A percentile compares a stretch with the other conserved stretches of the same genome.
These are phyloP conservation scores for Drosophila mayri DNA, from an alignment of 1,140 invertebrate genomes.

Conservation along the genomic window DNA sequence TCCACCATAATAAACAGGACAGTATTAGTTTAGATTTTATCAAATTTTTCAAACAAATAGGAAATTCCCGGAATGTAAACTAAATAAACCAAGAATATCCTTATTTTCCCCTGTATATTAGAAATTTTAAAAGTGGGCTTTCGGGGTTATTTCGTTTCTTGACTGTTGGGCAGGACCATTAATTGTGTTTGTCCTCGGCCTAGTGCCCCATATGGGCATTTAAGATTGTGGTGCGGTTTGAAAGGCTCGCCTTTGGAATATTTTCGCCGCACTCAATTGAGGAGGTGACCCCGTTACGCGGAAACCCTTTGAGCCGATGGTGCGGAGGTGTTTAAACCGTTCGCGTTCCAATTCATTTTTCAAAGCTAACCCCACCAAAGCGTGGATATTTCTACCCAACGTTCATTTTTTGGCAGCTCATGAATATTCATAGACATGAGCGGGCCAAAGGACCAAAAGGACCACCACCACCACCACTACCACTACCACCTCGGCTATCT, in stretches of 20 bases:
- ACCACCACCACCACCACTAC: neutral
- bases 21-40: too few relatives aligned
- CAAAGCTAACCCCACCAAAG: conserved; percentile 27
- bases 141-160: neutral
- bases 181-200: conserved; percentile 20
- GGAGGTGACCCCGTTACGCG: conserved; percentile 26
- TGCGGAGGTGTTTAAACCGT: conserved; percentile 25
- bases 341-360: conserved; percentile 52
- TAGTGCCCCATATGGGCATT: conserved; percentile 25
- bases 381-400: conserved; percentile 20
- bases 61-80: too few relatives aligned
- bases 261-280: conserved; percentile 11
- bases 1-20: too few relatives aligned
- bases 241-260: neutral
- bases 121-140: too few relatives aligned
- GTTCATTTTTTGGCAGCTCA: conserved; percentile 75
- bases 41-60: too few relatives aligned
- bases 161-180: conserved; percentile 1
- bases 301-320: conserved; percentile 14
- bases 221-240: conserved; percentile 6
- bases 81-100: too few relatives aligned
- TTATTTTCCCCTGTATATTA: too few relatives aligned
- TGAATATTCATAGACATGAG: conserved; percentile 82
- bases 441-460: conserved; percentile 58
- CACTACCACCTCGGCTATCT: conserved; percentile 47